These are phyloP conservation scores for Acanthosepion lycidas DNA, from an alignment of 2,888 invertebrate species.

Conservation along the genomic window DNA sequence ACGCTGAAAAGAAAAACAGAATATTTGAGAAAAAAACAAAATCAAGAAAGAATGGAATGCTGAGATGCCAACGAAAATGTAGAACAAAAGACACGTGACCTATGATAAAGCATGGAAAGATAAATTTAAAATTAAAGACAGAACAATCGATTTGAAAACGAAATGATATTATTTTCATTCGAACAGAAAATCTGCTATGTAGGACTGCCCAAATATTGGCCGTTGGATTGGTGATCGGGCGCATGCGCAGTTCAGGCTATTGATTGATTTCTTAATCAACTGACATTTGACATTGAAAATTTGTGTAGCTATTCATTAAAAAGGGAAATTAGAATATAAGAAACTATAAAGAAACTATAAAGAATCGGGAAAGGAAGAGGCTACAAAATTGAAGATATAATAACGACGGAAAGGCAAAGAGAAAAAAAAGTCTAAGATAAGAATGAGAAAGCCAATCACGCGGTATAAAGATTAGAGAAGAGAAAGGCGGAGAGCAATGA, in stretches of 20 bases:
- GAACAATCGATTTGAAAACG: neutral
- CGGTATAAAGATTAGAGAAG: no score
- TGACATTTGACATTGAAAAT: neutral
- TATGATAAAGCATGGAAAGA: neutral
- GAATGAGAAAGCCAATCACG: no score
- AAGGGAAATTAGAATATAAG: neutral
- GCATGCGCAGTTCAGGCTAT: neutral
- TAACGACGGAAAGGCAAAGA: neutral
- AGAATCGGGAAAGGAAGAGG: neutral
- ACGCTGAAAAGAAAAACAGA: no score
- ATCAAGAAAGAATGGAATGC: neutral
- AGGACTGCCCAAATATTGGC: neutral
- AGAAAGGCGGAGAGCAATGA: no score
- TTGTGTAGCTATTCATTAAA: neutral
- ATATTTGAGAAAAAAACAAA: no score
- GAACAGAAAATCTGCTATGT: neutral
- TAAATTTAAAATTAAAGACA: neutral
- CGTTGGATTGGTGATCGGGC: neutral
- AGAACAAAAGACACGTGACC: neutral
- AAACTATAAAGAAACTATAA: neutral
- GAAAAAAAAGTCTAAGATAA: neutral
- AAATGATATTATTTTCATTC: neutral
- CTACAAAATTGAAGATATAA: neutral
- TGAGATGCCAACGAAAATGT: neutral
- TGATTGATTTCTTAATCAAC: conserved; percentile 18